These are phyloP conservation scores for Biston stratarius DNA, from an alignment of 2,888 invertebrate genomes.

Conservation along the genomic window DNA sequence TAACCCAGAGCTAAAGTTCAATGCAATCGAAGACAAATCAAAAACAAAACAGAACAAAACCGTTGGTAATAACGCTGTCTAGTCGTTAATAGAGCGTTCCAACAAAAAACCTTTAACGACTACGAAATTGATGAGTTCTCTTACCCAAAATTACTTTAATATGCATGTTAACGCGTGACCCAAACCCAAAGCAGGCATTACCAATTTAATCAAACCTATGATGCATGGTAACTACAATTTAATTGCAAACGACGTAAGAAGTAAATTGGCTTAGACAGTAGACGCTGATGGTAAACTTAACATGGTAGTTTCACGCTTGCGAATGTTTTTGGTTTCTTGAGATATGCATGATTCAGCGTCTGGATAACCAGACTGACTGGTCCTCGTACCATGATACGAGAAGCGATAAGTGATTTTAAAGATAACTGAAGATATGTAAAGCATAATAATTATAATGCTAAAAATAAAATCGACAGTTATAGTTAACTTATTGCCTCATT, in stretches of 20 bases:
- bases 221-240: constrained; percentile 24
- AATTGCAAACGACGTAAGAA: constrained; percentile 48
- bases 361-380: constrained; percentile 59
- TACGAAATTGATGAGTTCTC: constrained; percentile 70
- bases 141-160: constrained; percentile 70
- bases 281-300: constrained; percentile 44
- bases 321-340: constrained; percentile 38
- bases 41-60: constrained; percentile 30
- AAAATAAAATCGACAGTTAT: constrained; percentile 2
- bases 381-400: constrained; percentile 47
- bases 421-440: constrained; percentile 18
- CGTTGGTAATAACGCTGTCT: constrained; percentile 59
- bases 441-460: background rate
- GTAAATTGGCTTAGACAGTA: constrained; percentile 47
- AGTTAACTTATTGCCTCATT: background rate
- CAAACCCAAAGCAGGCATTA: constrained; percentile 41
- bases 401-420: constrained; percentile 27
- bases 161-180: constrained; percentile 59
- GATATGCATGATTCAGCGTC: constrained; percentile 72
- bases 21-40: constrained; percentile 23
- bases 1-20: constrained; percentile 30
- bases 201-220: constrained; percentile 24
- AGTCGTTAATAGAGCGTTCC: constrained; percentile 55
- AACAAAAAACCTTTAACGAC: constrained; percentile 65
- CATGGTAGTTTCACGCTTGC: constrained; percentile 42